Evolutionary conservation across 2,797 vertebrate species (phyloP), one percentile per base, ranked within the genome.

Genomic region (Poeciliopsis turneri): DNA sequence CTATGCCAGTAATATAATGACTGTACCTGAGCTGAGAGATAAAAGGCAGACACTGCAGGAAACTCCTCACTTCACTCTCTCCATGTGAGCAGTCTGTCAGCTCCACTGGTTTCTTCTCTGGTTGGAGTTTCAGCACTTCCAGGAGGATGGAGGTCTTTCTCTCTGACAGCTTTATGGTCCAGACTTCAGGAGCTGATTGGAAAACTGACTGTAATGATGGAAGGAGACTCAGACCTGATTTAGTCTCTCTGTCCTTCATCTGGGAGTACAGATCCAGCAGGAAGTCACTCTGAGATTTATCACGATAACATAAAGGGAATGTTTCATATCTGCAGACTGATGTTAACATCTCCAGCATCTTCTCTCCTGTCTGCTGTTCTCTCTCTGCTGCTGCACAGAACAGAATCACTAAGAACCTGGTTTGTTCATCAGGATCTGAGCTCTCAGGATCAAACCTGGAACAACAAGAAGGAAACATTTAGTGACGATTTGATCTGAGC

Each of bases 341-440:
- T 53, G 23, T 9, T 1, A 53, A 23, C 51, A 11, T 25, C 23
- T 53, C 8, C 51, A 53, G 51, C 23, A 53, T 53, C 51, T 53
- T 25, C 51, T 55, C 23, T 55, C 51, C 23, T 55, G 57, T 61
- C 28, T 61, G 61, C 33, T 64, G 61, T 10, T 76, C 30, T 76
- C 45, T 76, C 20, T 76, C 59, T 64, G 61, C 33, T 64, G 61
- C 61, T 64, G 55, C 55, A 33, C 74, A 33, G 55, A 61, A 61
- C 55, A 75, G 55, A 66, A 20, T 12, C 59, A 51, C 30, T 36
- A 64, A 47, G 8, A 25, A 39, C 30, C 30, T 39, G 47, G 20
- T 33, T 73, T 2, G 0, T 72, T 33, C 41, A 43, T n/a, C 12
- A 70, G 5, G 39, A 46, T 70, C 25, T 70, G 41, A 70, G 11